phyloP scores from a whole-genome alignment of 2,113 vertebrate genomes.

The Dendropsophus ebraccatus region DNA sequence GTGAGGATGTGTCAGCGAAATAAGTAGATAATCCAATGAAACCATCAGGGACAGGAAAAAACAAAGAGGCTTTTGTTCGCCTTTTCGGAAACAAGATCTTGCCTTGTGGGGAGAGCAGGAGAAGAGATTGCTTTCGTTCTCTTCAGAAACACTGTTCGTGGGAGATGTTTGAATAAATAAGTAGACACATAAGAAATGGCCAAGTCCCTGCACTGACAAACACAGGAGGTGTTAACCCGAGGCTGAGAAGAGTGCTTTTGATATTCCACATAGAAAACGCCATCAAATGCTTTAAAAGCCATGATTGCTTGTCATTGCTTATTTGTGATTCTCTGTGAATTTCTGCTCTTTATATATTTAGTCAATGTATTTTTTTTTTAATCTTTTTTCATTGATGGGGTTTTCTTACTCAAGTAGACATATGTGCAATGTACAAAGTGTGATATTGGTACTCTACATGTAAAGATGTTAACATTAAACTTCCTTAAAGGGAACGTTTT shows the following conservation, averaged over 20 bases:
- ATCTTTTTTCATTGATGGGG: neutral
- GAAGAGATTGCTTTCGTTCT: conserved; percentile 49
- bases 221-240: conserved; percentile 43
- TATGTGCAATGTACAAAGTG: too few species aligned
- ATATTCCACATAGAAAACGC: neutral
- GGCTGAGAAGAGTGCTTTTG: conserved; percentile 26
- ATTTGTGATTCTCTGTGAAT: neutral
- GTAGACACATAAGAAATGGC: conserved; percentile 26
- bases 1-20: conserved; percentile 49
- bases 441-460: neutral
- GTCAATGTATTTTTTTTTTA: neutral
- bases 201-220: conserved; percentile 36
- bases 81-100: neutral
- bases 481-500: too few species aligned
- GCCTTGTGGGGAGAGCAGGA: neutral
- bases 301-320: neutral
- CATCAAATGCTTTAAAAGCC: neutral
- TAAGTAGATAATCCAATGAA: conserved; percentile 42
- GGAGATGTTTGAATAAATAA: conserved; percentile 56
- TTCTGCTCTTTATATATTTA: neutral
- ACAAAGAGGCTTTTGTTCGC: conserved; percentile 14
- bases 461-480: neutral
- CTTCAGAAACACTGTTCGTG: conserved; percentile 52
- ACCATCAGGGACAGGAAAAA: conserved; percentile 13
- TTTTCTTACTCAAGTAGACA: neutral